Evolutionary conservation across 2,113 vertebrate genomes (phyloP).

Genomic region (Gila orcuttii): DNA sequence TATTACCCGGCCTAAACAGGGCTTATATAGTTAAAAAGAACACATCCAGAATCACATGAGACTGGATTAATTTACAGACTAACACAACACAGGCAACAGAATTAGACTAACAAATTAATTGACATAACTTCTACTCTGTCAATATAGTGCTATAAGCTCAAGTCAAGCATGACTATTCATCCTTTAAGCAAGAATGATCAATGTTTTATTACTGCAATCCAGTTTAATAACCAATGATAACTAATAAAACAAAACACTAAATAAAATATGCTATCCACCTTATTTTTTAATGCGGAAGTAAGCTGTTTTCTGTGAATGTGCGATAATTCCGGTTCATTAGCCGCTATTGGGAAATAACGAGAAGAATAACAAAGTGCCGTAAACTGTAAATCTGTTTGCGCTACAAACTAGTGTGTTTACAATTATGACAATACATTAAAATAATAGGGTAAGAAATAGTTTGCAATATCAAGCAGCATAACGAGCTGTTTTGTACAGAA

Average conservation of each 20-base stretch:
- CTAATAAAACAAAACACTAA: not conserved
- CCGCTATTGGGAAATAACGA: no score
- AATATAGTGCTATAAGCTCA: not conserved
- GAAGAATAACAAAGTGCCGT: no score
- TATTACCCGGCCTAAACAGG: not conserved
- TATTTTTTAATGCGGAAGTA: no score
- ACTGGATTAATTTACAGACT: not conserved
- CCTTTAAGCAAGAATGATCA: conserved; percentile 1
- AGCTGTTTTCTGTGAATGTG: no score
- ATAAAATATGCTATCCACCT: not conserved
- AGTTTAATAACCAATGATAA: not conserved
- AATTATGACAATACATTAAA: no score
- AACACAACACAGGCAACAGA: not conserved
- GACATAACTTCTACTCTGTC: not conserved
- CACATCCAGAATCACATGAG: conserved; percentile 2
- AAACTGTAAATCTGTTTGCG: no score
- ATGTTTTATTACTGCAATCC: not conserved
- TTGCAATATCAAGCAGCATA: no score
- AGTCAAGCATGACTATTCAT: not conserved
- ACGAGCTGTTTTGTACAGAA: no score
- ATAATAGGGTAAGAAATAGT: no score
- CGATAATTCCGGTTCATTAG: no score
- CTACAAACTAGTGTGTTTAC: no score
- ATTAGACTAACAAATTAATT: not conserved
- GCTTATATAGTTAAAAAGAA: not conserved